Evolutionary conservation across 2,888 invertebrate genomes (phyloP).

Genomic region (Deroplatys truncata): DNA sequence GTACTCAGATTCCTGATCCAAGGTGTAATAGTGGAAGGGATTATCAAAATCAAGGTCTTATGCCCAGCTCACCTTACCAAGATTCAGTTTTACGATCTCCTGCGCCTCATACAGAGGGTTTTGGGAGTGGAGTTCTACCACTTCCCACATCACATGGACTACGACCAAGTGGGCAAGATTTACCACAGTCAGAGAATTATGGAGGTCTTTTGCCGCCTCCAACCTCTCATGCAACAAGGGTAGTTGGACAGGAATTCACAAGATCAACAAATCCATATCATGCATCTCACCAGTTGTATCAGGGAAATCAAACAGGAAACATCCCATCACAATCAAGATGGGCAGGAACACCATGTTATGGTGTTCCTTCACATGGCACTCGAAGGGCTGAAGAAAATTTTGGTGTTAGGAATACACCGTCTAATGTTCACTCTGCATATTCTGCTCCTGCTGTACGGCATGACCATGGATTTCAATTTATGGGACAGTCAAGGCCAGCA

Average conservation of each 20-base stretch:
- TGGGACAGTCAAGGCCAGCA: not conserved
- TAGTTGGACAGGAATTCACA: not conserved
- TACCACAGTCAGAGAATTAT: not conserved
- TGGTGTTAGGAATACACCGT: not conserved
- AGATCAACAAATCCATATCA: not conserved
- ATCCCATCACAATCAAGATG: not conserved
- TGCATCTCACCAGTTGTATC: not conserved
- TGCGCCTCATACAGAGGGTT: not conserved
- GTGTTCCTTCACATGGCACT: not conserved
- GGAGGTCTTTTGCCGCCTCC: not conserved
- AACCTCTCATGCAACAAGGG: not conserved
- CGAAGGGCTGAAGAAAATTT: not conserved
- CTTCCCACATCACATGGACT: not conserved
- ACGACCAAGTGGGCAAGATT: not conserved
- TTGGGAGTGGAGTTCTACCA: not conserved
- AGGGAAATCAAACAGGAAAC: not conserved
- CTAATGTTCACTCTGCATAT: not conserved
- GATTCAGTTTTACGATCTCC: not conserved
- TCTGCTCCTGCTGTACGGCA: not conserved
- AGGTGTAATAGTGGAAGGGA: not conserved
- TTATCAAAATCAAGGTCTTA: not conserved
- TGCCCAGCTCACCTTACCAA: not conserved
- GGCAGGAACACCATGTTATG: conserved; percentile 8
- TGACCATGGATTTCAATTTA: not conserved
- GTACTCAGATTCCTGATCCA: not conserved